Percentiles rank a stretch among this genome's conserved stretches.
Conservation (phyloP, 2,888 invertebrate genomes). For the Drosophila diplacantha region DNA sequence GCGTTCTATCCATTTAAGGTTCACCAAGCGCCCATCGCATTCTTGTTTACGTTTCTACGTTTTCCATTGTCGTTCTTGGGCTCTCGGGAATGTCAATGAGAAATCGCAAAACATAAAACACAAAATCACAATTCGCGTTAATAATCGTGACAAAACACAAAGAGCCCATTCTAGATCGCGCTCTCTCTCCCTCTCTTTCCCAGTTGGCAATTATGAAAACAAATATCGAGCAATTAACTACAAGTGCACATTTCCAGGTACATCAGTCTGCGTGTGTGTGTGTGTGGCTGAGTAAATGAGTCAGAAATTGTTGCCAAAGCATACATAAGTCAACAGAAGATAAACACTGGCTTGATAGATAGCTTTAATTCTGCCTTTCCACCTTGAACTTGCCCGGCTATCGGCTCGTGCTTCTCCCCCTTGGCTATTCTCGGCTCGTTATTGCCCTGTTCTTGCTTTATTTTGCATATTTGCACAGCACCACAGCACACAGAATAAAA, state of each 20-base stretch:
- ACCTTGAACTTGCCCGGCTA: conserved; percentile 55
- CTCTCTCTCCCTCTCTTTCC: conserved; percentile 6
- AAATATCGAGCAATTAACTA: conserved; percentile 38
- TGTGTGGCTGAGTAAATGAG: conserved; percentile 38
- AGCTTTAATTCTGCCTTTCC: conserved; percentile 20
- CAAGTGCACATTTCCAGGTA: conserved; percentile 10
- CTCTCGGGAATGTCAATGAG: conserved; percentile 51
- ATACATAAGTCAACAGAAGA: conserved; percentile 19
- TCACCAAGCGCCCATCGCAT: conserved; percentile 40
- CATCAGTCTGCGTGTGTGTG: neutral
- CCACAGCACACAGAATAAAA: neutral
- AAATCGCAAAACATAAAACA: conserved; percentile 44
- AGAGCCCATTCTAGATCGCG: conserved; percentile 10
- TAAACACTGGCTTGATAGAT: conserved; percentile 24
- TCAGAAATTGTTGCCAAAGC: conserved; percentile 43
- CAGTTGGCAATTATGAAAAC: conserved; percentile 34
- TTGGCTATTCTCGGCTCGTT: neutral
- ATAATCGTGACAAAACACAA: conserved; percentile 46
- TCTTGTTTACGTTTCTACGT: conserved; percentile 33
- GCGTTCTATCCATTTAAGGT: conserved; percentile 17
- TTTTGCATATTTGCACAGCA: conserved; percentile 35
- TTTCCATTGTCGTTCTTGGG: conserved; percentile 44
- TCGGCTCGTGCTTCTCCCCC: conserved; percentile 11
- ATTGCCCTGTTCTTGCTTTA: conserved; percentile 5
- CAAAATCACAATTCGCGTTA: conserved; percentile 8